phyloP scores from a whole-genome alignment of 2,888 invertebrate genomes.

The Pyralis farinalis region DNA sequence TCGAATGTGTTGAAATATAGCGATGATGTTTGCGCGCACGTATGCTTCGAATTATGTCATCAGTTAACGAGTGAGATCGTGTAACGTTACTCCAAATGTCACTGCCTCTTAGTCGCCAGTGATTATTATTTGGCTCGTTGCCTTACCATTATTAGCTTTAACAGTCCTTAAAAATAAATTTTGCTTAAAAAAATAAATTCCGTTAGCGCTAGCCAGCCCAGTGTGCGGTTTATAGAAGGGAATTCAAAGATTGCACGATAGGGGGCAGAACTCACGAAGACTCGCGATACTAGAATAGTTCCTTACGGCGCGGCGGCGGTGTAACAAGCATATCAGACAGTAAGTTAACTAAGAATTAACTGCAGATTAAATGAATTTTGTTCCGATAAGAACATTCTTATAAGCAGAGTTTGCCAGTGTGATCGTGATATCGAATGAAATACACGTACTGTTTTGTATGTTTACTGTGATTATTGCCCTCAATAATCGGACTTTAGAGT shows the following conservation, averaged over 20 bases:
- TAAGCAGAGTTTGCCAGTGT: no score
- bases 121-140: constrained; percentile 70
- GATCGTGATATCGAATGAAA: no score
- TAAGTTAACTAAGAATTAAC: no score
- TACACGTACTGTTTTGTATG: background rate
- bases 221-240: no score
- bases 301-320: no score
- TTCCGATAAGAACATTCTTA: no score
- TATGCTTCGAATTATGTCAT: constrained; percentile 67
- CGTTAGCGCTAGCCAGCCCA: background rate
- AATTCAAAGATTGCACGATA: no score
- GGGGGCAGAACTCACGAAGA: no score
- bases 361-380: no score
- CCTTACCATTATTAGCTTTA: constrained; percentile 44
- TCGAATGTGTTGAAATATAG: constrained; percentile 47
- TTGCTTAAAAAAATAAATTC: background rate
- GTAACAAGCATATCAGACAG: no score
- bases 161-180: background rate
- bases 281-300: no score
- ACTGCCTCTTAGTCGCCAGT: constrained; percentile 44
- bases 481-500: constrained; percentile 37
- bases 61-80: constrained; percentile 48
- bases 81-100: constrained; percentile 61
- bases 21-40: constrained; percentile 38
- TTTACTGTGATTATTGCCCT: background rate